Evolutionary conservation across 2,888 invertebrate species (phyloP).

Genomic region (Idaea dimidiata): DNA sequence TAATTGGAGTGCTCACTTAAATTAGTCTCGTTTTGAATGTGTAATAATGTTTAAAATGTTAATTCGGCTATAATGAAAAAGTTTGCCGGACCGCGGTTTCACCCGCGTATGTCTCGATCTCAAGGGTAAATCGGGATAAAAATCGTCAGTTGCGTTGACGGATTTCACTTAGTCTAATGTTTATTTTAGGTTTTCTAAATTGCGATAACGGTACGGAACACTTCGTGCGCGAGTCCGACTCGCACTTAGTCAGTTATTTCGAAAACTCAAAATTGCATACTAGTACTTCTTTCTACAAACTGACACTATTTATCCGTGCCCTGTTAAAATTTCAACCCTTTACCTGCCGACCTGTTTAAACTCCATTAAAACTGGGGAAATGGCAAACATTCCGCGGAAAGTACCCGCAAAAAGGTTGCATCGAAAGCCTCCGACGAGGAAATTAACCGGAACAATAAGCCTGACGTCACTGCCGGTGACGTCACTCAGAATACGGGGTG

Average conservation of each 20-base stretch:
- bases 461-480: conserved; percentile 15
- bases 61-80: neutral
- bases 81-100: no score
- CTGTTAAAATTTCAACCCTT: neutral
- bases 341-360: neutral
- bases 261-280: no score
- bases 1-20: neutral
- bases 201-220: no score
- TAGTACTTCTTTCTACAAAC: no score
- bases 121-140: no score
- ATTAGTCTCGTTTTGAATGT: neutral
- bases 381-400: conserved; percentile 4
- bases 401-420: conserved; percentile 4
- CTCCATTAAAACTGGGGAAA: neutral
- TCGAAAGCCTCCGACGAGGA: conserved; percentile 15
- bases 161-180: no score
- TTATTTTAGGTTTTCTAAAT: no score
- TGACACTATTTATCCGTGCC: neutral
- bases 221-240: no score
- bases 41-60: neutral
- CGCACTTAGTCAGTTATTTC: no score
- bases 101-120: no score
- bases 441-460: conserved; percentile 22
- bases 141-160: no score
- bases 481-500: conserved; percentile 10